Conservation (phyloP, 2,888 invertebrate genomes). For the Cremastinae sp. region DNA sequence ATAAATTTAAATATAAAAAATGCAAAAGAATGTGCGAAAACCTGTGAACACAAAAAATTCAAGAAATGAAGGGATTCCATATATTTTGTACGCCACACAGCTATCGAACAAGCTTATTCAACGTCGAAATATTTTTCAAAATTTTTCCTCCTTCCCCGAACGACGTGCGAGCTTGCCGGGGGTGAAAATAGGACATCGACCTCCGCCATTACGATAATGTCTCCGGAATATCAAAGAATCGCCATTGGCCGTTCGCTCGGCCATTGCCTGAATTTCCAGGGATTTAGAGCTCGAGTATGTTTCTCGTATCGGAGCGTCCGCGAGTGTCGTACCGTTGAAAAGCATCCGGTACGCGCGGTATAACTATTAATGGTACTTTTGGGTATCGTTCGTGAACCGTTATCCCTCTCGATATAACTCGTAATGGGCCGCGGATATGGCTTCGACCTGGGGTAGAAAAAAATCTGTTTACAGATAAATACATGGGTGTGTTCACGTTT, state of each 20-base stretch:
- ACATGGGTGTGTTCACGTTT: neutral
- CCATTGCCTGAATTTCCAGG: conserved; percentile 32
- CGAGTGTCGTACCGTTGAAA: neutral
- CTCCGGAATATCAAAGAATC: conserved; percentile 19
- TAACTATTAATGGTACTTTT: conserved; percentile 50
- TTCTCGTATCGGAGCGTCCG: conserved; percentile 5
- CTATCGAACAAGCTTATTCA: too few species aligned
- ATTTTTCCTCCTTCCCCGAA: neutral
- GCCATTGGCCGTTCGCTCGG: conserved; percentile 44
- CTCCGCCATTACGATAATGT: conserved; percentile 50
- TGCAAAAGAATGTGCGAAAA: too few species aligned
- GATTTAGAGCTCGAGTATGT: conserved; percentile 5
- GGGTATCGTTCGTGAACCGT: conserved; percentile 55
- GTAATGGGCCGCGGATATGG: conserved; percentile 40
- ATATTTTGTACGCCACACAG: too few species aligned
- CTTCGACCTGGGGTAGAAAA: conserved; percentile 14
- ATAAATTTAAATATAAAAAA: too few species aligned
- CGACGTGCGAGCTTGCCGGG: too few species aligned
- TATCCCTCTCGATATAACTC: conserved; percentile 55
- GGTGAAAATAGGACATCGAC: neutral
- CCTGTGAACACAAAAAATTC: too few species aligned
- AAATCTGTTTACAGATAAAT: conserved; percentile 18
- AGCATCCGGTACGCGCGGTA: conserved; percentile 38
- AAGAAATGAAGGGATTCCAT: too few species aligned
- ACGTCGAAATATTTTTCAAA: too few species aligned